phyloP scores from a whole-genome alignment of 2,113 vertebrate species.

The Tetrax tetrax region DNA sequence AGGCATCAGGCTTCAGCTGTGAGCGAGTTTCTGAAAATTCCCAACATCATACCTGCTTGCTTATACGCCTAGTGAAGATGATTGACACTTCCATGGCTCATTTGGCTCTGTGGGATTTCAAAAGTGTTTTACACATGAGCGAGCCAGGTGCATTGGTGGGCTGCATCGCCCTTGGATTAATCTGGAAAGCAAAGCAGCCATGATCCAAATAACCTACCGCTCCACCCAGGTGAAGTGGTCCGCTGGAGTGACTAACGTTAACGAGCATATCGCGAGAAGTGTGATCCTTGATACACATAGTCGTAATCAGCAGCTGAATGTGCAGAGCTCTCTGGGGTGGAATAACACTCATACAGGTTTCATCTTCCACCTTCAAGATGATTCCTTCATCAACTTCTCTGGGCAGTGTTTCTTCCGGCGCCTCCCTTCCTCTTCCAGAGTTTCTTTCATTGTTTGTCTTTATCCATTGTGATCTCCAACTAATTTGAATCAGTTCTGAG shows the following conservation, averaged over 20 bases:
- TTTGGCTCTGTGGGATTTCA: background rate
- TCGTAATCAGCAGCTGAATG: background rate
- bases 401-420: background rate
- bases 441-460: background rate
- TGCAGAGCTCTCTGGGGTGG: background rate
- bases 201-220: background rate
- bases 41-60: background rate
- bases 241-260: background rate
- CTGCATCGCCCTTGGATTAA: background rate
- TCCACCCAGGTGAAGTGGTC: background rate
- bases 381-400: background rate
- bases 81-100: background rate
- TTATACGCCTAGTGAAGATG: background rate
- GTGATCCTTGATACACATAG: rapidly evolving
- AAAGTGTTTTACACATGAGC: background rate
- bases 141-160: background rate
- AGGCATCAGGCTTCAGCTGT: background rate
- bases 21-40: background rate
- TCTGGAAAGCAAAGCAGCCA: background rate
- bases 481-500: background rate
- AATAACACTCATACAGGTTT: background rate
- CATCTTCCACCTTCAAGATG: background rate
- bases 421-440: background rate
- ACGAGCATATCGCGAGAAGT: rapidly evolving
- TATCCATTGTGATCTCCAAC: background rate